Conservation (phyloP, 2,113 vertebrate genomes). For the Gallinago paraguaiae region DNA sequence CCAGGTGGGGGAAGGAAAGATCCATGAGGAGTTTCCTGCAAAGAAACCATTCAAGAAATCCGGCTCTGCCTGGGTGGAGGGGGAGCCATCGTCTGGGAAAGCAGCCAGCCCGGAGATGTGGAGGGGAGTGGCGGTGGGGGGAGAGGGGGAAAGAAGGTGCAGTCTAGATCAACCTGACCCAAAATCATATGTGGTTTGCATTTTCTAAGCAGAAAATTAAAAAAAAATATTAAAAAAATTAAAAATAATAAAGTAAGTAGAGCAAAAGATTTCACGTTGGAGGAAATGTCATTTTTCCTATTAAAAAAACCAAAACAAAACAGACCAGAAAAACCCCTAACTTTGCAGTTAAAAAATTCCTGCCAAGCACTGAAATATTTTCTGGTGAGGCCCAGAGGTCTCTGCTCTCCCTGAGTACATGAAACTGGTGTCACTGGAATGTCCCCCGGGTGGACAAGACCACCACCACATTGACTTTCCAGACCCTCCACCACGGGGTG, state of each 20-base stretch:
- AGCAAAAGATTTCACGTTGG: not conserved
- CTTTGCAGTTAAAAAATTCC: not conserved
- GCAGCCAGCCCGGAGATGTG: not conserved
- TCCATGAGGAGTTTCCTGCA: conserved; percentile 41
- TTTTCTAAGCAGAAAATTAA: not conserved
- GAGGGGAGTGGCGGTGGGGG: not conserved
- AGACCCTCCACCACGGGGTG: not conserved
- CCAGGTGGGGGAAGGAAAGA: not conserved
- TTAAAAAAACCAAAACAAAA: not conserved
- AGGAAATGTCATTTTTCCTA: conserved; percentile 29
- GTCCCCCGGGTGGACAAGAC: not conserved
- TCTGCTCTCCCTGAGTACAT: not conserved
- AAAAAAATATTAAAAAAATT: not conserved
- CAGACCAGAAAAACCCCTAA: not conserved
- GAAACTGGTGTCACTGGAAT: not conserved
- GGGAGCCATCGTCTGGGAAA: not conserved
- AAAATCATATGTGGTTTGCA: not conserved
- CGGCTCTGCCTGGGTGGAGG: not conserved
- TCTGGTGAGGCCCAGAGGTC: not conserved
- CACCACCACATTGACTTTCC: not conserved
- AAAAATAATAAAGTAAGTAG: not conserved
- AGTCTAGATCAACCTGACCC: not conserved
- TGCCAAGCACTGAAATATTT: not conserved
- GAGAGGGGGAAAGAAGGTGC: not conserved
- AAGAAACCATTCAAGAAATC: conserved; percentile 5